Evolutionary conservation across 2,888 invertebrate species (phyloP).

Genomic region (Maniola hyperantus): DNA sequence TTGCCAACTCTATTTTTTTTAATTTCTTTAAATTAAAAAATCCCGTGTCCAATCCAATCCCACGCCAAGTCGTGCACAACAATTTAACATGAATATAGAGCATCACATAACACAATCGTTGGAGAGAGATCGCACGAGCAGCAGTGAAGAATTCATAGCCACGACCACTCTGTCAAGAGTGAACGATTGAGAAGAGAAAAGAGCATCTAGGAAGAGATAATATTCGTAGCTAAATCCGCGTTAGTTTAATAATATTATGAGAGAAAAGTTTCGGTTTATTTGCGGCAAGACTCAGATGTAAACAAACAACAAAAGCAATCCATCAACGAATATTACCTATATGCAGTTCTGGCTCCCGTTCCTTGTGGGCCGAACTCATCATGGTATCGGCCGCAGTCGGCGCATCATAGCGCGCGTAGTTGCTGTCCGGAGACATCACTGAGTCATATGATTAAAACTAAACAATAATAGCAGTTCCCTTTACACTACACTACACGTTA

Average conservation of each 20-base stretch:
- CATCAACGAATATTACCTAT: conserved; percentile 80
- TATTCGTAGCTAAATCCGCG: no score
- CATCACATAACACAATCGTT: no score
- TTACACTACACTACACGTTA: conserved; percentile 76
- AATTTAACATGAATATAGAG: no score
- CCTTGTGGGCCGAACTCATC: conserved; percentile 71
- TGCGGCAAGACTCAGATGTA: conserved; percentile 27
- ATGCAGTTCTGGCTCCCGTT: conserved; percentile 87
- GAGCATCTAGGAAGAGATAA: no score
- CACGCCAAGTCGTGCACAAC: no score
- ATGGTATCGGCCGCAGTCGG: conserved; percentile 80
- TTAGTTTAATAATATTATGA: neutral
- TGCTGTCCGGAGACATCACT: conserved; percentile 88
- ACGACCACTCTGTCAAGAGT: no score
- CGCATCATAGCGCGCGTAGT: conserved; percentile 80
- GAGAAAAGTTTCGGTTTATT: conserved; percentile 1
- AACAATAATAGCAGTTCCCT: conserved; percentile 56
- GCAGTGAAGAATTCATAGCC: no score
- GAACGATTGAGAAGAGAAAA: no score
- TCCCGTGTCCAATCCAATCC: no score
- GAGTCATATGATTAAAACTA: conserved; percentile 66
- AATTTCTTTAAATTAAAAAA: no score
- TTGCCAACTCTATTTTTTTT: no score
- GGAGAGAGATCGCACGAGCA: no score
- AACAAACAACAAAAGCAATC: conserved; percentile 31